Evolutionary conservation across 2,113 vertebrate species (phyloP), one percentile per base, ranked within the genome.

Genomic region (Protobothrops mucrosquamatus): DNA sequence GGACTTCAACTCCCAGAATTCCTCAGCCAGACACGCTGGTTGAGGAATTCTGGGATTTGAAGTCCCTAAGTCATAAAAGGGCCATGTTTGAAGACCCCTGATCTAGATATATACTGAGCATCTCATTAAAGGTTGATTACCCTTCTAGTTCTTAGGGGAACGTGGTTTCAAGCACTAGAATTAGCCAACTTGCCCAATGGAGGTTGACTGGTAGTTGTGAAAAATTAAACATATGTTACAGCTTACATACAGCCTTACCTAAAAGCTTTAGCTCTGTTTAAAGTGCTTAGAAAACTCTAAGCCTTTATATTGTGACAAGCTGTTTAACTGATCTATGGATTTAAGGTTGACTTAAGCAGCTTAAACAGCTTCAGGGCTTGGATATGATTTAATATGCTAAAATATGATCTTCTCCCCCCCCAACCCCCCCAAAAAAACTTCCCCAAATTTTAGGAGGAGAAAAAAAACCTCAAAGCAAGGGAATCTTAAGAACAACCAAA

Each of bases 321-420:
- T 95, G 89, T 96, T 97, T 97, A 97, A 96, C 90, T 93, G 93
- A 97, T 97, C 96, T 87, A 69, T 55, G 96, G 95, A 88, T 96
- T 97, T 94, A 93, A 91, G 95, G 92, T 1, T 85, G 90, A 59
- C 92, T 95, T 96, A 97, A 96, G 96, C 96, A 92, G 94, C 96
- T 97, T 97, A 97, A 2, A 64, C 55, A 93, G 96, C 94, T 96
- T 97, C 94, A 93, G 95, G 90, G 96, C 85, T 96, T 97, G 96
- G 91, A 43, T 92, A 92, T 91, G 94, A 94, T 96, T 96, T 97
- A 96, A 89, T 89, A 93, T 91, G 86, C 89, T 93, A 94, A 95
- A 96, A 97, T 93, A 52, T 86, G 69, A 94, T 54, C 92, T 9
- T 34, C 9, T 5, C 10, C 23, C 87, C 51, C 59, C 94, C 89